phyloP scores from a whole-genome alignment of 1,140 invertebrate species.

The Trichonephila inaurata region DNA sequence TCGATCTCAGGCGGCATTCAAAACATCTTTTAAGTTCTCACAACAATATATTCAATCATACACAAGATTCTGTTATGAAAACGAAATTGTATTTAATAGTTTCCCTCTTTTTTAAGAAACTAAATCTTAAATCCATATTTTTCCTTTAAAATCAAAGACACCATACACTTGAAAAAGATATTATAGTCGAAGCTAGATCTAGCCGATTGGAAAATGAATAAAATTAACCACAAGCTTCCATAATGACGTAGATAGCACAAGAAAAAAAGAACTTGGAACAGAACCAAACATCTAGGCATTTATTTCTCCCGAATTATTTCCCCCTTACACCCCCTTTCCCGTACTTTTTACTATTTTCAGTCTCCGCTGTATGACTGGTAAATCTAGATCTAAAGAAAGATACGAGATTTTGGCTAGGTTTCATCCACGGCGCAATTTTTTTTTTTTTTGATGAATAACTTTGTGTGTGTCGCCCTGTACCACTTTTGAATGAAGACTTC shows the following conservation, averaged over 20 bases:
- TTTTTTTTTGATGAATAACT: background rate
- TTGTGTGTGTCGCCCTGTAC: background rate
- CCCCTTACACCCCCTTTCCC: background rate
- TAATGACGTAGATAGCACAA: slow-evolving; percentile 5
- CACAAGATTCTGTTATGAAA: too few relatives aligned
- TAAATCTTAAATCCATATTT: too few relatives aligned
- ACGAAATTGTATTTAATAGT: too few relatives aligned
- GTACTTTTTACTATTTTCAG: slow-evolving; percentile 22
- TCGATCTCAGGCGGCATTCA: too few relatives aligned
- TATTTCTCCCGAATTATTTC: slow-evolving; percentile 22
- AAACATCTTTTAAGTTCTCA: too few relatives aligned
- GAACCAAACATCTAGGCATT: slow-evolving; percentile 46
- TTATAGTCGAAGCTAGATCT: background rate
- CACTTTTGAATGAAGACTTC: background rate
- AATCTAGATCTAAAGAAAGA: slow-evolving; percentile 32
- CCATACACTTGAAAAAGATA: background rate
- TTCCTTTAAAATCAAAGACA: background rate
- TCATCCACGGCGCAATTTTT: background rate
- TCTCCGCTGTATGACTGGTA: background rate
- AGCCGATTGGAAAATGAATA: slow-evolving; percentile 9
- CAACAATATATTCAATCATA: too few relatives aligned
- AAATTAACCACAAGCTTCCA: background rate
- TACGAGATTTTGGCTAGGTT: slow-evolving; percentile 22
- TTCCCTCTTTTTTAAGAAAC: too few relatives aligned
- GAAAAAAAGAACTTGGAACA: slow-evolving; percentile 12